Evolutionary conservation across 2,113 vertebrate genomes (phyloP), one percentile per base, ranked within the genome.

Genomic region (Chaenogobius annularis): DNA sequence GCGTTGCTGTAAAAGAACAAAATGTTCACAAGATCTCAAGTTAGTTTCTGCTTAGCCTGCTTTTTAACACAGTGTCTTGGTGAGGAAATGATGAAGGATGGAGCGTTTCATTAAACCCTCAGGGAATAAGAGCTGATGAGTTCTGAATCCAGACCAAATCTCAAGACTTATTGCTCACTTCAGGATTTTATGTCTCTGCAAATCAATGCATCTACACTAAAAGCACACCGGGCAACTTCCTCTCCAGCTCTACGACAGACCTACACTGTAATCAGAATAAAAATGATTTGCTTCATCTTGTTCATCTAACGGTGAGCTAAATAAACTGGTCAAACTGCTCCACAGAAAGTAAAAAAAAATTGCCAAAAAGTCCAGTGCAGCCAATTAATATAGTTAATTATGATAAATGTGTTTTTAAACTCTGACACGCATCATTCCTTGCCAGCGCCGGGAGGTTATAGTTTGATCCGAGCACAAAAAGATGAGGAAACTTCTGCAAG

Each of bases 361-460:
- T 12, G 68, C 0, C 2, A 7, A 46, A 63, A 64, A 15, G 46
- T 19, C 31, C 75, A 69, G 62, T 17, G 77, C 62, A 74, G 61
- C 54, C 69, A 66, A 83, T 90, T 85, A 64, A 86, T 86, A 56
- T 1, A 44, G 63, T 47, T 83, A 88, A 87, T 10, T 9, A 83
- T 89, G 84, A 91, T 68, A 77, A 81, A 90, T 79, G 75, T 40
- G 72, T 26, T 63, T 62, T 83, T 68, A 69, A 74, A 86, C 69
- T 37, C 69, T 62, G 79, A 79, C 71, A 72, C 87, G 74, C 78
- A 20, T 31, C 26, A 47, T 40, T n/a, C 35, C 47, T 68, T 64
- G n/a, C 64, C 56, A 6, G 40, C 77, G 19, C 58, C 0, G 12
- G 31, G 66, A 71, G 72, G 66, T 75, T 61, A 35, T 40, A 26